Evolutionary conservation across 2,113 vertebrate species (phyloP).

Genomic region (Pseudorasbora parva): DNA sequence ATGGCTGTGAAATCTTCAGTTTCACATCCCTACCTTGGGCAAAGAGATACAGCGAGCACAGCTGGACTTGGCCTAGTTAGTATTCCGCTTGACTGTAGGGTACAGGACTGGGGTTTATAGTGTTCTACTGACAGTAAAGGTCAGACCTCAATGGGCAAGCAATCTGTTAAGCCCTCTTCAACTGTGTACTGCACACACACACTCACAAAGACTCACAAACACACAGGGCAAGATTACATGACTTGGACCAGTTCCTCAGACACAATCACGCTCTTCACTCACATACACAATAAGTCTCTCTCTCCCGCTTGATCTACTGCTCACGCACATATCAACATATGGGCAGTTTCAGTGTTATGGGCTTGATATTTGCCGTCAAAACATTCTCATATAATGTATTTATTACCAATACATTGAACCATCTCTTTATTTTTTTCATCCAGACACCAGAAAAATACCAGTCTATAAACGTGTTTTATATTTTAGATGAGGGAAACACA

Average conservation of each 20-base stretch:
- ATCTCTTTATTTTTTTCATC: not conserved
- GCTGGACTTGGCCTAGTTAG: conserved; percentile 44
- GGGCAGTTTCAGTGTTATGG: not conserved
- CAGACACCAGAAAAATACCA: not conserved
- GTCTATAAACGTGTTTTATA: not conserved
- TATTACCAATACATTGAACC: too few relatives aligned
- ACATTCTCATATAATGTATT: too few relatives aligned
- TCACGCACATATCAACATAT: not conserved
- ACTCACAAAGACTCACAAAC: conserved; percentile 21
- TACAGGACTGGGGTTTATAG: conserved; percentile 24
- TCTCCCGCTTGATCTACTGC: not conserved
- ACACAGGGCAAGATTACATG: conserved; percentile 14
- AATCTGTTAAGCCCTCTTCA: conserved; percentile 49
- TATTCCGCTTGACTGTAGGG: conserved; percentile 34
- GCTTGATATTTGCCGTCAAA: not conserved
- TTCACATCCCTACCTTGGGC: conserved; percentile 15
- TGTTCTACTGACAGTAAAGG: conserved; percentile 54
- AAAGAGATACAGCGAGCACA: conserved; percentile 21
- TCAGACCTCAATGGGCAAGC: conserved; percentile 46
- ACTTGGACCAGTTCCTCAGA: conserved; percentile 19
- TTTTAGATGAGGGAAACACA: not conserved
- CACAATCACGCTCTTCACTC: not conserved
- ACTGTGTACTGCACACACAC: conserved; percentile 14
- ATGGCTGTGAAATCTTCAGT: conserved; percentile 27
- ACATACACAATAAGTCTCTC: conserved; percentile 13